Evolutionary conservation across 2,797 vertebrate genomes (phyloP), one percentile per base, ranked within the genome.

Genomic region (Cynopterus sphinx): DNA sequence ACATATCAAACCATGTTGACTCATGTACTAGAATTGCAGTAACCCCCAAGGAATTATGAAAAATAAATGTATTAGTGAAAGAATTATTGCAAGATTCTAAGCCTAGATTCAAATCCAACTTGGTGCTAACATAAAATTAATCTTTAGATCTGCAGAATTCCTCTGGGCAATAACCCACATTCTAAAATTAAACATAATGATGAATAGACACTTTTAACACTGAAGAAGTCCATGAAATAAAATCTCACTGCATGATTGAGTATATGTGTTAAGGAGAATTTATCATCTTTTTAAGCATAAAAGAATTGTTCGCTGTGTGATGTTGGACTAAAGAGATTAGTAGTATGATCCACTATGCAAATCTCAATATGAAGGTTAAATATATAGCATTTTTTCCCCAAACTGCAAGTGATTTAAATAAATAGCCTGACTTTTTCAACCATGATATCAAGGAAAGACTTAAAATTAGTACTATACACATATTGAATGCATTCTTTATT

Each of bases 271-370:
- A 74, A 53, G 26, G 39, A 94, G 63, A 49, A 87, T 97, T 90
- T 96, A 96, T 93, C 79, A 94, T 96, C 94, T 79, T 96, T 51
- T 93, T 91, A 94, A 92, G 91, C 90, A 93, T 93, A 84, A 93
- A 96, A 96, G 94, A 85, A 68, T 31, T 95, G n/a, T 46, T 46
- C 59, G 88, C 59, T 94, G 9, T 26, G 31, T 78, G 19, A 89
- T 85, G 10, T 24, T 87, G 31, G 22, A 53, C 59, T 87, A 84
- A 96, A 89, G 91, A 79, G 19, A 96, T 89, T 88, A 94, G 82
- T 96, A 88, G 22, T 36, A 49, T 90, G 59, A 49, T 81, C 7
- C 15, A 74, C 8, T 61, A 55, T 74, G 24, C 43, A 84, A 79
- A 86, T 71, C 59, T 31, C 89, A 78, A 91, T 39, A 85, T 51